Evolutionary conservation across 2,888 invertebrate genomes (phyloP).

Genomic region (Drosophila imparisetae): DNA sequence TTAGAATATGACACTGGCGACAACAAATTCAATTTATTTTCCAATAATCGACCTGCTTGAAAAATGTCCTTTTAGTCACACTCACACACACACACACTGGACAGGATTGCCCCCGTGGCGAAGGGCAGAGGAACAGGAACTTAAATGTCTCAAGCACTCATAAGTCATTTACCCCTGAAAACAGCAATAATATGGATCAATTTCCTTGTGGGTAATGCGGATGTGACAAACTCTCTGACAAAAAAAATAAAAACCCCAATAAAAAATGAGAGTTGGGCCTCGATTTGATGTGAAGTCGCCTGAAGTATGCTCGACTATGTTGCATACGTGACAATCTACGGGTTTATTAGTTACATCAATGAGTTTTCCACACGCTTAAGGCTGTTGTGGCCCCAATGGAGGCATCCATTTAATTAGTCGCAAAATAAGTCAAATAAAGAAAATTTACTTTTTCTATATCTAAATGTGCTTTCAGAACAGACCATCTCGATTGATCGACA

Average conservation of each 20-base stretch:
- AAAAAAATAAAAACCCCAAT: not conserved
- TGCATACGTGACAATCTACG: constrained; percentile 66
- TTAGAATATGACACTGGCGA: constrained; percentile 48
- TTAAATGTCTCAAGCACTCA: constrained; percentile 60
- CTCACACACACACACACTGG: constrained; percentile 21
- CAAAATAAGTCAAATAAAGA: not conserved
- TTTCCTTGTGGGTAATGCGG: constrained; percentile 39
- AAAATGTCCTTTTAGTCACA: constrained; percentile 60
- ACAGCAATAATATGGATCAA: constrained; percentile 58
- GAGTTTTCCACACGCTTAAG: constrained; percentile 4
- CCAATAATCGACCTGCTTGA: constrained; percentile 61
- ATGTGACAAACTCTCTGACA: not conserved
- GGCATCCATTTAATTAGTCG: constrained; percentile 20
- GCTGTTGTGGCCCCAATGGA: not conserved
- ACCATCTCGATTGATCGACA: not conserved
- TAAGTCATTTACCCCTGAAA: constrained; percentile 70
- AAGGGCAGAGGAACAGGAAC: constrained; percentile 4
- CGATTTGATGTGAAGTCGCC: constrained; percentile 10
- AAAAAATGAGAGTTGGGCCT: constrained; percentile 10
- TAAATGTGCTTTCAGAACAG: not conserved
- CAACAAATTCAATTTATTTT: constrained; percentile 74
- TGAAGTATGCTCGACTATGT: constrained; percentile 36
- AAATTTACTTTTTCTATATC: not conserved
- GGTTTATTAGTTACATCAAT: constrained; percentile 44
- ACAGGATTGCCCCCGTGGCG: constrained; percentile 20